Evolutionary conservation across 2,113 vertebrate genomes (phyloP), one percentile per base, ranked within the genome.

Genomic region (Corapipo altera): DNA sequence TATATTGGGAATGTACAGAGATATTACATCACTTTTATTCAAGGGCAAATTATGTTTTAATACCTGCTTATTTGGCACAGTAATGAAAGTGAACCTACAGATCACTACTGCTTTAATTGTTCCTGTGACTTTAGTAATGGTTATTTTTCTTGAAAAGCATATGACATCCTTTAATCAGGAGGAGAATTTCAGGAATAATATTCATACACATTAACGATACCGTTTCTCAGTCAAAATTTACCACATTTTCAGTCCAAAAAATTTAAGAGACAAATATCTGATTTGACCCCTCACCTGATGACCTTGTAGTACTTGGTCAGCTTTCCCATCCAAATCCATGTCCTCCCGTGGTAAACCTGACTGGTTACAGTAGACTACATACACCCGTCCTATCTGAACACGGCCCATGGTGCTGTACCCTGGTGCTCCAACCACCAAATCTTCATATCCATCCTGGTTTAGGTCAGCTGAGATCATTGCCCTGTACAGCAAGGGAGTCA

Each of bases 341-440:
- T 98, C 92, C 4, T 94, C 30, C 8, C 65, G 88, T 1, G 98
- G 98, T 95, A 98, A 95, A 78, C 98, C 98, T 87, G 97, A 91
- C 17, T 77, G 79, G 1, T 66, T 97, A 67, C 98, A 76, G 3
- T 98, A 97, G 61, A 98, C 20, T 65, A 98, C 62, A 46, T 98
- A 98, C 7, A 98, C 97, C 2, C 98, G 97, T 39, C 98, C 98
- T 9, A 95, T 72, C 55, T 98, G 98, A 84, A 98, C 2, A 24
- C 1, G 96, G 87, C 98, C 98, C 2, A 96, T 15, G 2, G 8
- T 96, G 93, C 98, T 98, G 44, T 98, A 98, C 27, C 98, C 98
- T 0, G 98, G 98, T 11, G 98, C 98, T 5, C 98, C 98, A 48
- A 89, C 96, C 69, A 98, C 91, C 43, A 98, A 93, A 89, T 98